Conservation (phyloP, 2,888 invertebrate genomes). For the Unio delphinus region DNA sequence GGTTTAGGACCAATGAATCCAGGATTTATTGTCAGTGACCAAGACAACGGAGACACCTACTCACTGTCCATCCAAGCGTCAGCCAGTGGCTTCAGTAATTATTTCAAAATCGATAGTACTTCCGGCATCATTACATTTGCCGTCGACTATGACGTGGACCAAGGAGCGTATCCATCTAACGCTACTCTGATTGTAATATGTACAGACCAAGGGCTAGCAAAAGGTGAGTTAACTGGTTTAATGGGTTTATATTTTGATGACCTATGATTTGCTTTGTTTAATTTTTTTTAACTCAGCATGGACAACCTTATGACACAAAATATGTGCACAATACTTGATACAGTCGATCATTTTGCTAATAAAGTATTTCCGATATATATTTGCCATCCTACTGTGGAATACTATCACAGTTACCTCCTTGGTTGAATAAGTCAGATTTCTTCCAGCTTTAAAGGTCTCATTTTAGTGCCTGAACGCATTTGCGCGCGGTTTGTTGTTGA, state of each 20-base stretch:
- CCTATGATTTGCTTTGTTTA: too few relatives aligned
- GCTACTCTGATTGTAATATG: slow-evolving; percentile 27
- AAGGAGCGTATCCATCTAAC: slow-evolving; percentile 15
- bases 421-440: too few relatives aligned
- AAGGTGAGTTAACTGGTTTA: slow-evolving; percentile 11
- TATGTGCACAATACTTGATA: too few relatives aligned
- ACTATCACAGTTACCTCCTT: too few relatives aligned
- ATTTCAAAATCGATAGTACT: slow-evolving; percentile 25
- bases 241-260: neutral
- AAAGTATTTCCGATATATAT: neutral
- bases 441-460: too few relatives aligned
- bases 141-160: slow-evolving; percentile 38
- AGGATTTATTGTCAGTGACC: slow-evolving; percentile 26
- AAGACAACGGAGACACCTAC: slow-evolving; percentile 22
- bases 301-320: too few relatives aligned
- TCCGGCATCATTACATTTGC: slow-evolving; percentile 31
- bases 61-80: slow-evolving; percentile 19
- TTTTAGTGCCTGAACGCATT: too few relatives aligned
- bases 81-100: slow-evolving; percentile 14
- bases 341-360: too few relatives aligned
- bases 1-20: slow-evolving; percentile 18
- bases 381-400: too few relatives aligned
- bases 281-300: too few relatives aligned
- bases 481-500: too few relatives aligned
- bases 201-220: slow-evolving; percentile 20